Evolutionary conservation across 2,888 invertebrate genomes (phyloP), one percentile per base, ranked within the genome.

Genomic region (Eupithecia tripunctaria): DNA sequence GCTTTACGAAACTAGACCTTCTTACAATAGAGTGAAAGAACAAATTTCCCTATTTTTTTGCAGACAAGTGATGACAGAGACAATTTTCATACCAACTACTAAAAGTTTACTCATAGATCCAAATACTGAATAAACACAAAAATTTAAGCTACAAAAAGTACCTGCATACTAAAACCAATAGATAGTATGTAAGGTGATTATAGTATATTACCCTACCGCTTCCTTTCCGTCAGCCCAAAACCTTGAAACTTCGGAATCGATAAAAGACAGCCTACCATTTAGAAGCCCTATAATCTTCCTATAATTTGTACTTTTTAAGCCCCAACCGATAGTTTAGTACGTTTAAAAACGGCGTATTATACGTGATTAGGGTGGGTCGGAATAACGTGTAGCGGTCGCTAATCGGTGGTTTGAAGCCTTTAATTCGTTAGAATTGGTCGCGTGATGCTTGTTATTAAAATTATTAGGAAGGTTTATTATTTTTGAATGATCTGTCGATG

Each of bases 321-420:
- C n/a, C 68, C 32, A 73, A 74, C 73, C 71, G 65, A 72, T 74
- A 71, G 74, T 81, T 78, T 78, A 78, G 74, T 80, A 79, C 38
- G 38, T 64, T 38, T 64, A 21, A 64, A 64, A 64, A 64, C 78
- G 80, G 73, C 69, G 72, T 73, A 78, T 81, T 81, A 78, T 71
- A 72, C 62, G 67, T 76, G 80, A 84, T 84, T 83, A 78, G 73
- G 73, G 78, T 76, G 70, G 75, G 66, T 41, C 67, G 63, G 80
- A 82, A 80, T 79, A 78, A 81, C 75, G 78, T 78, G 77, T 75
- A 67, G 78, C 73, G 69, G 79, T 72, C 74, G 59, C 71, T 80
- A 82, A 83, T 82, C 78, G 78, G 21, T 60, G 68, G 78, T 71
- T 77, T 51, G 70, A 68, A 70, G 56, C 75, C 68, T 68, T 70